Evolutionary conservation across 2,888 invertebrate genomes (phyloP).

Genomic region (Harpalus rufipes): DNA sequence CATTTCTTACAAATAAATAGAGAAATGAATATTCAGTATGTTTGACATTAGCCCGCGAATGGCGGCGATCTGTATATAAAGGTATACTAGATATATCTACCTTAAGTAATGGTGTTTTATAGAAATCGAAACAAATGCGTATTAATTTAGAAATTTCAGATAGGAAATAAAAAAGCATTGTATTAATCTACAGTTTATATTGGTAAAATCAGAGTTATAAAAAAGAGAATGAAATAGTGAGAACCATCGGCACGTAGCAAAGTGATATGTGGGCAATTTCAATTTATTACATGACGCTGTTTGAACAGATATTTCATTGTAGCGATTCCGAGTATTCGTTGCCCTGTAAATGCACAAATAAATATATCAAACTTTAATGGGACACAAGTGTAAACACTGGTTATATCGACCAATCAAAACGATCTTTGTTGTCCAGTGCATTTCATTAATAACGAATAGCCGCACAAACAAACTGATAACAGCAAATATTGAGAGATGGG

Average conservation of each 20-base stretch:
- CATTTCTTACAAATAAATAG: too few species aligned
- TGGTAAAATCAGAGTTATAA: not conserved
- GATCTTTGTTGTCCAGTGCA: constrained; percentile 65
- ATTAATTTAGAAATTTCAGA: too few species aligned
- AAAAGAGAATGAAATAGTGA: constrained; percentile 11
- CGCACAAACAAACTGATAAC: constrained; percentile 66
- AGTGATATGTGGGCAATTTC: constrained; percentile 62
- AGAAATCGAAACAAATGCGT: too few species aligned
- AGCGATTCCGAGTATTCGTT: constrained; percentile 63
- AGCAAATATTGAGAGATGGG: constrained; percentile 56
- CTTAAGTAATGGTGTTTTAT: too few species aligned
- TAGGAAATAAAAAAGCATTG: too few species aligned
- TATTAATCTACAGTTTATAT: not conserved
- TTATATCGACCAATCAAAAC: constrained; percentile 67
- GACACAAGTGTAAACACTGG: constrained; percentile 67
- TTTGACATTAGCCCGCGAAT: too few species aligned
- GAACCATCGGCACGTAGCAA: constrained; percentile 39
- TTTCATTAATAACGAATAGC: constrained; percentile 67
- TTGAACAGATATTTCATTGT: constrained; percentile 67
- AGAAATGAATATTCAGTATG: too few species aligned
- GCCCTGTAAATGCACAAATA: constrained; percentile 65
- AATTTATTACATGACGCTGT: constrained; percentile 59
- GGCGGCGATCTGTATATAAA: too few species aligned
- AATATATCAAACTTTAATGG: constrained; percentile 67
- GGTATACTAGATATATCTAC: too few species aligned